Percentiles rank a stretch among this genome's conserved stretches.
Conservation (phyloP, 2,888 invertebrate genomes). For the Philereme vetulata region DNA sequence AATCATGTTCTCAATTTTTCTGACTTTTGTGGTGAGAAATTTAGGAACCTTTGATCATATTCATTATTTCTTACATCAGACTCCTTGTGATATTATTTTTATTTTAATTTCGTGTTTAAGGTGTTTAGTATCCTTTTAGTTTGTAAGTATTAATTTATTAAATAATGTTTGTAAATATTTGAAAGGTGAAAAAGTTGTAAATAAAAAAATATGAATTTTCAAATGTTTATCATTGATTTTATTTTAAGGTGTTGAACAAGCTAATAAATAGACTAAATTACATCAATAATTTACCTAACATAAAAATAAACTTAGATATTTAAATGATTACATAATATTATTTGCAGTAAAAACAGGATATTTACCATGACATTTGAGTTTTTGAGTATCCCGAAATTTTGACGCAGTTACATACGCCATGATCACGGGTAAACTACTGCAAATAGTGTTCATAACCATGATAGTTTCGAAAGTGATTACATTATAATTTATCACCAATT, state of each 20-base stretch:
- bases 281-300: neutral
- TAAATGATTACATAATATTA: too few relatives aligned
- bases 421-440: too few relatives aligned
- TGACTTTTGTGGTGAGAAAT: neutral
- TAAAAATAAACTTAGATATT: too few relatives aligned
- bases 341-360: too few relatives aligned
- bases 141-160: slow-evolving; percentile 36
- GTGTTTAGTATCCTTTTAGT: slow-evolving; percentile 21
- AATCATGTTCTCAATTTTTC: neutral
- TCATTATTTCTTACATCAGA: slow-evolving; percentile 4
- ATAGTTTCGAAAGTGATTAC: too few relatives aligned
- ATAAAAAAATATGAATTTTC: slow-evolving; percentile 10
- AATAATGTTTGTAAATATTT: slow-evolving; percentile 42
- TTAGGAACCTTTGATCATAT: neutral
- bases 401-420: too few relatives aligned
- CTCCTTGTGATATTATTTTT: slow-evolving; percentile 52
- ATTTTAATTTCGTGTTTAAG: slow-evolving; percentile 28
- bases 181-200: slow-evolving; percentile 23
- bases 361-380: too few relatives aligned
- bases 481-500: too few relatives aligned
- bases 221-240: neutral
- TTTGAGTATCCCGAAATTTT: too few relatives aligned
- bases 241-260: neutral
- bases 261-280: neutral
- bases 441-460: too few relatives aligned